Conservation (phyloP, 2,888 invertebrate species). For the Eristalis intricaria region DNA sequence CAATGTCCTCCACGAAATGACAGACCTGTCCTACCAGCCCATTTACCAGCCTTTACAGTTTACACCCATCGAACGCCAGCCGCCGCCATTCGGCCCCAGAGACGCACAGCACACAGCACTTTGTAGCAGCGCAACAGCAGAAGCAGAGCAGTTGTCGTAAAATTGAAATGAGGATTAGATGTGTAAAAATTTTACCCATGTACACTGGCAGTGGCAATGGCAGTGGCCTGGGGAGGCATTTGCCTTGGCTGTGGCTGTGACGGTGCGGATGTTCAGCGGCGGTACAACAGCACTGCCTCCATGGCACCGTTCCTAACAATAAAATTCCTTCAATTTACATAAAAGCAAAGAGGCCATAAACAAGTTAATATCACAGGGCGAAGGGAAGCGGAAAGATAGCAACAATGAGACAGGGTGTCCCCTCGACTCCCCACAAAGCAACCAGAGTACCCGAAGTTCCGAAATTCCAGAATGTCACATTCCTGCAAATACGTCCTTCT, state of each 20-base stretch:
- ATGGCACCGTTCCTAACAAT: slow-evolving; percentile 31
- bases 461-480: slow-evolving; percentile 7
- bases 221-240: neutral
- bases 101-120: slow-evolving; percentile 6
- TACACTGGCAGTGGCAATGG: neutral
- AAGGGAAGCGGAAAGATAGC: neutral
- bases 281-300: slow-evolving; percentile 25
- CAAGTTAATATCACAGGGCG: slow-evolving; percentile 47
- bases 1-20: slow-evolving; percentile 20
- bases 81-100: slow-evolving; percentile 19
- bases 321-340: slow-evolving; percentile 55
- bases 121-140: slow-evolving; percentile 36
- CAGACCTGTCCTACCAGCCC: neutral
- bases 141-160: slow-evolving; percentile 47
- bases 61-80: neutral
- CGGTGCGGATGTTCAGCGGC: neutral
- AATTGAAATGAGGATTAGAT: slow-evolving; percentile 57
- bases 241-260: neutral
- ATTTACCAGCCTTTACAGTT: slow-evolving; percentile 10
- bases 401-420: neutral
- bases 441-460: neutral
- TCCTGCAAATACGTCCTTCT: slow-evolving; percentile 12
- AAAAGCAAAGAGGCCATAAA: slow-evolving; percentile 49
- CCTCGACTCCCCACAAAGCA: neutral
- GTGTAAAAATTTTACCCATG: slow-evolving; percentile 56